Base-by-base conservation (phyloP, 2,888 invertebrate genomes). In the Cyrtodaria siliqua region DNA sequence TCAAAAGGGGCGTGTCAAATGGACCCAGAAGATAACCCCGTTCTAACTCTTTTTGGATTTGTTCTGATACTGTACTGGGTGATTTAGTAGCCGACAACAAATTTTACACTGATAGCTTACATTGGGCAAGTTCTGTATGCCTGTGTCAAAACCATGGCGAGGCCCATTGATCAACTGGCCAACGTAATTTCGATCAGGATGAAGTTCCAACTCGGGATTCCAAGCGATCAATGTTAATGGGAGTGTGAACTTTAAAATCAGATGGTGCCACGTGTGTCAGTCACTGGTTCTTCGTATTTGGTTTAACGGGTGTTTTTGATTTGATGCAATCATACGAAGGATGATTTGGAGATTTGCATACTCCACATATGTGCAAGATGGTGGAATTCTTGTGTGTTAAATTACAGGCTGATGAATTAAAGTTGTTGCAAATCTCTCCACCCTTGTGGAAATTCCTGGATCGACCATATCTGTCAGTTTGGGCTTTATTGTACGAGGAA, bases 11-110 rank as follows among this genome's bases (percentile, higher is more conserved):
- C n/a, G n/a, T 33, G 6, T 8, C 33, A 8, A 12, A 33, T 26
- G 79, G 83, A 16, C 81, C 81, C n/a, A 33, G 29, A 3, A 83
- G 14, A 60, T 68, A 79, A 24, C 69, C 67, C 26, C 78, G 76
- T 1, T 79, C 38, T 14, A 76, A n/a, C 44, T 83, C 80, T 18
- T 29, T 49, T 20, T 67, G 14, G 16, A 83, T 18, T 0, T 81
- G 29, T 18, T 60, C 47, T 12, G 23, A 42, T 2, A 81, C 75
- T 16, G 27, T n/a, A 1, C 42, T 56, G 2, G 73, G 69, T 6
- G 76, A 56, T 12, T 49, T 16, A 9, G n/a, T 53, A 14, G 80
- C 76, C 6, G 79, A 74, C 8, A 53, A 40, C 27, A 78, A 50
- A 60, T 83, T 83, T 42, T 55, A 53, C 78, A 78, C 16, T 52